A percentile compares a stretch with the other conserved stretches of the same genome.
Conservation (phyloP, 2,797 vertebrate species). For the Dallia pectoralis region DNA sequence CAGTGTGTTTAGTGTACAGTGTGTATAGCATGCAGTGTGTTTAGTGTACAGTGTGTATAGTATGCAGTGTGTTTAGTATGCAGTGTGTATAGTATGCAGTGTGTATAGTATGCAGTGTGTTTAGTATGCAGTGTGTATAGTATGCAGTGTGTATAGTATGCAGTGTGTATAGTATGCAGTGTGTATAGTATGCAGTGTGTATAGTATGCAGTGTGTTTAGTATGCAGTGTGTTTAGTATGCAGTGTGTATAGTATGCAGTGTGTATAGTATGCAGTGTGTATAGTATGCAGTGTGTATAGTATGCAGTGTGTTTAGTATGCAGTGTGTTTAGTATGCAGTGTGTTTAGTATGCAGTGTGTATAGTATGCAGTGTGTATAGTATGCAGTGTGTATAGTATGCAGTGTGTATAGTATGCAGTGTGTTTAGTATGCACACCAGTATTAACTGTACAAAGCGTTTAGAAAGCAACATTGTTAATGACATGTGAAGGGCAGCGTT, state of each 20-base stretch:
- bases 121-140: slow-evolving; percentile 13
- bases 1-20: background rate
- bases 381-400: slow-evolving; percentile 9
- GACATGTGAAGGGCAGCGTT: background rate
- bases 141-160: slow-evolving; percentile 9
- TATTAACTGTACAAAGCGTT: background rate
- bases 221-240: background rate
- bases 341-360: slow-evolving; percentile 11
- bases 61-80: slow-evolving; percentile 12
- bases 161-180: slow-evolving; percentile 9
- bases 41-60: too few relatives aligned
- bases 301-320: background rate
- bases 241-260: slow-evolving; percentile 8
- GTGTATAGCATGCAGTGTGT: background rate
- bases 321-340: background rate
- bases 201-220: slow-evolving; percentile 3
- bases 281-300: slow-evolving; percentile 11
- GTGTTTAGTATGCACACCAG: slow-evolving; percentile 3
- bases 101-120: slow-evolving; percentile 10
- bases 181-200: slow-evolving; percentile 10
- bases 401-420: too few relatives aligned
- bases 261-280: slow-evolving; percentile 10
- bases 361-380: slow-evolving; percentile 11
- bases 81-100: slow-evolving; percentile 9
- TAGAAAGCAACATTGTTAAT: background rate